Conservation (phyloP, 2,113 vertebrate species). For the Mesoclemmys tuberculata region DNA sequence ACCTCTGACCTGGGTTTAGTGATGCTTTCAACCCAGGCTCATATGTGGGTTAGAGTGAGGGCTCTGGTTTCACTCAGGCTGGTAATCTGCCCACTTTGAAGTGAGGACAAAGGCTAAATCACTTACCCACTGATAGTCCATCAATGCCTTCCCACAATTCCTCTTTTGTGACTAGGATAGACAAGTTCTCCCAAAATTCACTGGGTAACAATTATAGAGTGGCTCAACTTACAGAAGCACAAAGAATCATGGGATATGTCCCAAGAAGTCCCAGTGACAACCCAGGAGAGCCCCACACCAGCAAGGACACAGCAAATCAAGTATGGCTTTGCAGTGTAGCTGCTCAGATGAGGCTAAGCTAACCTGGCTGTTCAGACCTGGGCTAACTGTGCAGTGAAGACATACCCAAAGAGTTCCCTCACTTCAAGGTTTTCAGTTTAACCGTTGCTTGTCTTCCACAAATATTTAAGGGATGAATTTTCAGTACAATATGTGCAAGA, state of each 20-base stretch:
- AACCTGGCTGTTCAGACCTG: background rate
- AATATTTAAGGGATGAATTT: constrained; percentile 21
- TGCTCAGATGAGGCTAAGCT: constrained; percentile 25
- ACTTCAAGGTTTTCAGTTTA: constrained; percentile 39
- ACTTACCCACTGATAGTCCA: background rate
- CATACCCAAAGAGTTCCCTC: constrained; percentile 28
- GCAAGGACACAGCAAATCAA: background rate
- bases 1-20: background rate
- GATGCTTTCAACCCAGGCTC: background rate
- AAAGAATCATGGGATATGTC: background rate
- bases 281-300: no score
- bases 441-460: constrained; percentile 35
- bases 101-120: background rate
- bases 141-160: background rate
- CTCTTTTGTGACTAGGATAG: constrained; percentile 1
- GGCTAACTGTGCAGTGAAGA: constrained; percentile 25
- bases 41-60: background rate
- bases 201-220: background rate
- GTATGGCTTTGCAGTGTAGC: background rate
- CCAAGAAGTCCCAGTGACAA: no score
- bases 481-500: background rate
- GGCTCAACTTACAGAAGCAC: background rate
- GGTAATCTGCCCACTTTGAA: background rate
- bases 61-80: background rate
- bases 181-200: constrained; percentile 7